Conservation (phyloP, 1,140 invertebrate genomes). For the Homarus americanus region DNA sequence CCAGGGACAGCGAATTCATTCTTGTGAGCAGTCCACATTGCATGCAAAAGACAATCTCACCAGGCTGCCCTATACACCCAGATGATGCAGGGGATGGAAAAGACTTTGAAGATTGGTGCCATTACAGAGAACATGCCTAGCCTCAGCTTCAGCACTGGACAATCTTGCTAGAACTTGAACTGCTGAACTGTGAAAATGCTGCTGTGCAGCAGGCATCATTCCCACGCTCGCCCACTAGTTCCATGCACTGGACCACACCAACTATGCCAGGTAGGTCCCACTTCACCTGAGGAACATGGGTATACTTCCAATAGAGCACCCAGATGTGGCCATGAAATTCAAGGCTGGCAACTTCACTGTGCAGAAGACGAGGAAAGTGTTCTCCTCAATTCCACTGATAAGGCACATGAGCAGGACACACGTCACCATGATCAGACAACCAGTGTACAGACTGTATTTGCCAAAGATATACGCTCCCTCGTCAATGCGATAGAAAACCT, state of each 20-base stretch:
- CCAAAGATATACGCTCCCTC: conserved; percentile 34
- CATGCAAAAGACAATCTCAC: background rate
- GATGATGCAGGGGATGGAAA: background rate
- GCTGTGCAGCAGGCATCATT: conserved; percentile 35
- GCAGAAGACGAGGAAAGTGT: too few relatives aligned
- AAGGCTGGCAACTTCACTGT: too few relatives aligned
- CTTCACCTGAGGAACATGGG: conserved; percentile 30
- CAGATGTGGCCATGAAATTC: conserved; percentile 23
- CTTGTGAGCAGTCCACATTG: background rate
- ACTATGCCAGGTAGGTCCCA: too few relatives aligned
- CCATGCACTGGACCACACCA: too few relatives aligned
- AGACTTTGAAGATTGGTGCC: conserved; percentile 17
- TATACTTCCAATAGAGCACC: conserved; percentile 6
- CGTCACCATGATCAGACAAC: conserved; percentile 39
- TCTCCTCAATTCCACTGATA: background rate
- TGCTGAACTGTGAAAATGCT: conserved; percentile 30
- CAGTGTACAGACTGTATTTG: conserved; percentile 34
- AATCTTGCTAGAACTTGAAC: conserved; percentile 41
- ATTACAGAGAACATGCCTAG: background rate
- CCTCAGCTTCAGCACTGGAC: conserved; percentile 40
- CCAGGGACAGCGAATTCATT: conserved; percentile 12
- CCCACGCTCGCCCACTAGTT: conserved; percentile 40
- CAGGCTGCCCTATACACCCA: conserved; percentile 2
- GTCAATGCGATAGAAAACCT: conserved; percentile 7
- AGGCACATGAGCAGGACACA: conserved; percentile 60